Evolutionary conservation across 23 tunicate species (phyloP).

Genomic region (Styela plicata): DNA sequence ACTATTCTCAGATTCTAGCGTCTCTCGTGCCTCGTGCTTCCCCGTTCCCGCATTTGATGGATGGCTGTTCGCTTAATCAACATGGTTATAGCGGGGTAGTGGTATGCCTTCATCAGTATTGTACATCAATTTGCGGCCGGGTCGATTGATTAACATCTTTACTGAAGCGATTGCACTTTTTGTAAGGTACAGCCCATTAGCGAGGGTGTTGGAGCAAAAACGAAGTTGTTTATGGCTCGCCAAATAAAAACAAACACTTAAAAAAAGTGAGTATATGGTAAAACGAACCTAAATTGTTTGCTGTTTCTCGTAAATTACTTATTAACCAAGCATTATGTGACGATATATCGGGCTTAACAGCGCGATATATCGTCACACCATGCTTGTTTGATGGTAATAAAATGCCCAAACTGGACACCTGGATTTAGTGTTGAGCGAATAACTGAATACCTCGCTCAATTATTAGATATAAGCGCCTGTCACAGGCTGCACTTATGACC

Average conservation of each 20-base stretch:
- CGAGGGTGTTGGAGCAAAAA: neutral
- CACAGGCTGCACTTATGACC: neutral
- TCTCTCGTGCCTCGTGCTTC: neutral
- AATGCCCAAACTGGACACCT: neutral
- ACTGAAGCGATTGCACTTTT: neutral
- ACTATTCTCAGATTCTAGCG: no score
- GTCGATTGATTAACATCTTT: neutral
- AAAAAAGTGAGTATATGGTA: neutral
- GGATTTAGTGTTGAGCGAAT: neutral
- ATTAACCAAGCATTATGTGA: no score
- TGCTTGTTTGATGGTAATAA: neutral
- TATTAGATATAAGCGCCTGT: neutral
- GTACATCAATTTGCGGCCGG: neutral
- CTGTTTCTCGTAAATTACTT: no score
- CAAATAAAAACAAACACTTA: neutral
- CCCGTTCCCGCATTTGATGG: neutral
- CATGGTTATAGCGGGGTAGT: no score
- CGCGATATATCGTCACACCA: no score
- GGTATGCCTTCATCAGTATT: neutral
- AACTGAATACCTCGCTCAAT: neutral
- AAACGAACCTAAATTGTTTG: no score
- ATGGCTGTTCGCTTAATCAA: neutral
- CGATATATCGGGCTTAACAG: no score
- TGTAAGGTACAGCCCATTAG: neutral
- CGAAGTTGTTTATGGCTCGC: neutral